Percentiles rank a stretch among this genome's conserved stretches.
phyloP scores from a whole-genome alignment of 1,140 invertebrate species.

The Bombus soroeensis region DNA sequence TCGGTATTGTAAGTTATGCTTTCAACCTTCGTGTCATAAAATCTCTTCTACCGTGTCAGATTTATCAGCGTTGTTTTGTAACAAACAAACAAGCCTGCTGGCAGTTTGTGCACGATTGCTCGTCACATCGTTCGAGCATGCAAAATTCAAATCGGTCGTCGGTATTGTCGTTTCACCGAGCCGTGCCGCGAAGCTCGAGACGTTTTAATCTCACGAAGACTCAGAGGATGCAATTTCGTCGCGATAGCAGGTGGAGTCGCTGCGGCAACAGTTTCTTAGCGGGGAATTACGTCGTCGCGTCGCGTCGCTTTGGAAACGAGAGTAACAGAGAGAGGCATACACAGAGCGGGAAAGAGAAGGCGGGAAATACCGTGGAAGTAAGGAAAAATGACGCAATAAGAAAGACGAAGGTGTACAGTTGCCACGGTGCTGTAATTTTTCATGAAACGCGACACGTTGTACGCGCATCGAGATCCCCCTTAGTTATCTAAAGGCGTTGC shows the following conservation, averaged over 20 bases:
- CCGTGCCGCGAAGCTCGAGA: constrained; percentile 37
- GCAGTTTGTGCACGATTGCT: background rate
- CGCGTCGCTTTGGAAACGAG: background rate
- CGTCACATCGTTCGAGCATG: constrained; percentile 31
- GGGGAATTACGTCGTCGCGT: constrained; percentile 42
- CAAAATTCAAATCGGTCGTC: constrained; percentile 48
- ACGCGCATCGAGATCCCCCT: constrained; percentile 32
- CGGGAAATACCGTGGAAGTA: background rate
- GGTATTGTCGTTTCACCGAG: constrained; percentile 22
- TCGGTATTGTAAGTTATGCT: background rate
- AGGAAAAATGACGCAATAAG: constrained; percentile 13
- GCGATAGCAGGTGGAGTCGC: constrained; percentile 49
- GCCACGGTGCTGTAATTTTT: constrained; percentile 61
- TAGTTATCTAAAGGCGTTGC: constrained; percentile 50
- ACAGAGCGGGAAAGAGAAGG: background rate
- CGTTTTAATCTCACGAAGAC: constrained; percentile 66
- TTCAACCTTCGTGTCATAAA: background rate
- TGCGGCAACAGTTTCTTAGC: constrained; percentile 37
- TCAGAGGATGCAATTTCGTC: constrained; percentile 58
- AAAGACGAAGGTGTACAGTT: constrained; percentile 9
- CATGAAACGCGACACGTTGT: constrained; percentile 42
- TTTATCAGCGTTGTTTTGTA: background rate
- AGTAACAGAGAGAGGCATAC: constrained; percentile 15
- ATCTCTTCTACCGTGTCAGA: background rate
- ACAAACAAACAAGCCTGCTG: constrained; percentile 14